phyloP scores from a whole-genome alignment of 2,888 invertebrate genomes.

The Cenopis cana region DNA sequence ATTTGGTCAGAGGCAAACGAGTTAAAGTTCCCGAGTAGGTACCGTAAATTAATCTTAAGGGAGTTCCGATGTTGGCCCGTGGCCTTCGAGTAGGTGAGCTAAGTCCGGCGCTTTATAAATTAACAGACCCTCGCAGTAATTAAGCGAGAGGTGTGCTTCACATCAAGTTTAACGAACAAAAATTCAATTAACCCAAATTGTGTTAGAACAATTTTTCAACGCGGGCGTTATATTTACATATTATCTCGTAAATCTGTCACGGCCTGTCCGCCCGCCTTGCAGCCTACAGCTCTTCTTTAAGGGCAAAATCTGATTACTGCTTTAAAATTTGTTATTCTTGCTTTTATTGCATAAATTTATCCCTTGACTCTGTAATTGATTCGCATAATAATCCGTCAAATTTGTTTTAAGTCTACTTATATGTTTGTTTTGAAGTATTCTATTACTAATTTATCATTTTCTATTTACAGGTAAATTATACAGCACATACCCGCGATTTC shows the following conservation, averaged over 20 bases:
- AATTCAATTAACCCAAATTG: conserved; percentile 81
- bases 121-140: conserved; percentile 81
- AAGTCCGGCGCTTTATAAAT: conserved; percentile 80
- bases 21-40: conserved; percentile 81
- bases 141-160: conserved; percentile 78
- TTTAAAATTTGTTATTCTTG: conserved; percentile 45
- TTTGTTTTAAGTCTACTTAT: not conserved
- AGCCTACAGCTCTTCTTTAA: conserved; percentile 52
- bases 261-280: conserved; percentile 54
- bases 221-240: conserved; percentile 66
- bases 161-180: conserved; percentile 77
- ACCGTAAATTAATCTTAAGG: conserved; percentile 84
- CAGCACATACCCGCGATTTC: not conserved
- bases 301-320: conserved; percentile 46
- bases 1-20: conserved; percentile 81
- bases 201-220: conserved; percentile 71
- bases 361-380: conserved; percentile 2
- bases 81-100: conserved; percentile 67
- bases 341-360: conserved; percentile 19
- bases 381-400: not conserved
- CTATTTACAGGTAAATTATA: conserved; percentile 35
- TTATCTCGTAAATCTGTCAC: conserved; percentile 62
- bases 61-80: conserved; percentile 80
- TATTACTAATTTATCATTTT: not conserved
- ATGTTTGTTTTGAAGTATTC: not conserved